Conservation (phyloP, 1,140 invertebrate genomes). For the Drosophila lacteicornis region DNA sequence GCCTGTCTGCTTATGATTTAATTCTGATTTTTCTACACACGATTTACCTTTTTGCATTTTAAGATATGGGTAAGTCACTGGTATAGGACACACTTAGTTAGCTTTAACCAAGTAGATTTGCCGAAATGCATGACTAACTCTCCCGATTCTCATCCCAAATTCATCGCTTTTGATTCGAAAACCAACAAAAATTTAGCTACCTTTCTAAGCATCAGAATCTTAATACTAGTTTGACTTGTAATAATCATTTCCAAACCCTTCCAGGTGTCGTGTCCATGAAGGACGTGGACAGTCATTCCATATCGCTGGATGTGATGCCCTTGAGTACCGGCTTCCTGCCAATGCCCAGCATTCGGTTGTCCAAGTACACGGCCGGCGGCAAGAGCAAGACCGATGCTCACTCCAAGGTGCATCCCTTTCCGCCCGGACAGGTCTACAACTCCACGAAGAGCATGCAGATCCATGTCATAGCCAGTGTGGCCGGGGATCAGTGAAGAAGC, state of each 20-base stretch:
- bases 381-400: constrained; percentile 88
- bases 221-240: background rate
- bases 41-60: constrained; percentile 58
- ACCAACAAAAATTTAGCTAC: background rate
- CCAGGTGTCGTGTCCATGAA: constrained; percentile 93
- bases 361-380: constrained; percentile 94
- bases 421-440: constrained; percentile 95
- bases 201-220: background rate
- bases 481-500: constrained; percentile 69
- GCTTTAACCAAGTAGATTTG: constrained; percentile 7
- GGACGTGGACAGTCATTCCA: constrained; percentile 89
- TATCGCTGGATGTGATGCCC: constrained; percentile 95
- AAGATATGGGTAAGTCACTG: constrained; percentile 70
- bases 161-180: constrained; percentile 13
- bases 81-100: constrained; percentile 29
- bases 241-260: constrained; percentile 29
- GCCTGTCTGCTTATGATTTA: constrained; percentile 50
- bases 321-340: constrained; percentile 94
- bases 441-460: constrained; percentile 94
- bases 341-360: constrained; percentile 94
- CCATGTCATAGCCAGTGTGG: constrained; percentile 89
- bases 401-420: constrained; percentile 93
- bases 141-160: background rate
- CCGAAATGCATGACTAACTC: constrained; percentile 7
- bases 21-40: constrained; percentile 62